A percentile compares a stretch with the other conserved stretches of the same genome.
Conservation (phyloP, 2,888 invertebrate species). For the Lucinisca nassula region DNA sequence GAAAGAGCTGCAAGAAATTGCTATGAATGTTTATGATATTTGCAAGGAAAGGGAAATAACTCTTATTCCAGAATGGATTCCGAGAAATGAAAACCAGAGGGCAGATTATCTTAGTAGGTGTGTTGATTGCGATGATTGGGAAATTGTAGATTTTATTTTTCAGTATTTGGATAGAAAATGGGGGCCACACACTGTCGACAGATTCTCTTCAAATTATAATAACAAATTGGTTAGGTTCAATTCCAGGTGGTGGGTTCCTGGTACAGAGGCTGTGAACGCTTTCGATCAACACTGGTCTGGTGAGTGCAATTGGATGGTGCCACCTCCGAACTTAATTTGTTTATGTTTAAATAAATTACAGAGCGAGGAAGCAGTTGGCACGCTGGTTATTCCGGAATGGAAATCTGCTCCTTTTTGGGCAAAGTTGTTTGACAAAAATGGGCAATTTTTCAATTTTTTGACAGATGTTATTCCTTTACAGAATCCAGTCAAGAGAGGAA, state of each 20-base stretch:
- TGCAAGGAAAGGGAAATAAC: slow-evolving; percentile 37
- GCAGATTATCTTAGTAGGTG: slow-evolving; percentile 62
- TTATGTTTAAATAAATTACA: too few species aligned
- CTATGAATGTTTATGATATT: slow-evolving; percentile 30
- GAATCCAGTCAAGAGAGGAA: too few species aligned
- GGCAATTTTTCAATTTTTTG: too few species aligned
- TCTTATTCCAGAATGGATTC: slow-evolving; percentile 54
- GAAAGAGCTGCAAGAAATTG: slow-evolving; percentile 47
- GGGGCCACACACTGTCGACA: slow-evolving; percentile 59
- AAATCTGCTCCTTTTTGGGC: too few species aligned
- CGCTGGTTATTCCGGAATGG: too few species aligned
- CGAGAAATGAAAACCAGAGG: slow-evolving; percentile 36
- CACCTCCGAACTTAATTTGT: too few species aligned
- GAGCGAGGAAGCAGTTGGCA: too few species aligned
- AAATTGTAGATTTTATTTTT: slow-evolving; percentile 45
- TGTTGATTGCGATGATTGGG: slow-evolving; percentile 67
- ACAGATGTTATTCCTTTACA: too few species aligned
- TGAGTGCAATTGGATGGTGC: too few species aligned
- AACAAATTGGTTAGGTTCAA: neutral
- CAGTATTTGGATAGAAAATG: slow-evolving; percentile 34
- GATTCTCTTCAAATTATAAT: slow-evolving; percentile 43
- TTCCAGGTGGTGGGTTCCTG: neutral
- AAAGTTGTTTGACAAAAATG: too few species aligned
- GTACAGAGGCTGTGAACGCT: too few species aligned
- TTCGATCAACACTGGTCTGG: too few species aligned